These are phyloP conservation scores for Microdon myrmicae DNA, from an alignment of 2,888 invertebrate genomes.

Conservation along the genomic window DNA sequence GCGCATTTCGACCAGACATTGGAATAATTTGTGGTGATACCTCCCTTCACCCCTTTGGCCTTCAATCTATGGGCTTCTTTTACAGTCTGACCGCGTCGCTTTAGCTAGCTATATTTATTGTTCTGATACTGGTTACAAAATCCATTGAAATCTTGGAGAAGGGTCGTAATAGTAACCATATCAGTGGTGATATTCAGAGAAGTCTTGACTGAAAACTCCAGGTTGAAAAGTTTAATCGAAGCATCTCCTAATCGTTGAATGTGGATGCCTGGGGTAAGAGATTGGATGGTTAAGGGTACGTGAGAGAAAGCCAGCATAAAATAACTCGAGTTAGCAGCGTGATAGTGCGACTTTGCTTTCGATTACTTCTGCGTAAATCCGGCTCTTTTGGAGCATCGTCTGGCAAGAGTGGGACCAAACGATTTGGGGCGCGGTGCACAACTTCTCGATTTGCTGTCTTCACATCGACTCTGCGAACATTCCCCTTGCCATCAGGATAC, in stretches of 20 bases:
- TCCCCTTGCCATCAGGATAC: no score
- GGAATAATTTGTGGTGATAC: constrained; percentile 5
- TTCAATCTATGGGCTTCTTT: not conserved
- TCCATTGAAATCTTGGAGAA: not conserved
- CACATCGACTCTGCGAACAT: constrained; percentile 4
- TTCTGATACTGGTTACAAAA: not conserved
- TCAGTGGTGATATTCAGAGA: constrained; percentile 6
- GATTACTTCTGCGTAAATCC: not conserved
- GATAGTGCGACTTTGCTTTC: constrained; percentile 3
- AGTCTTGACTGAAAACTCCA: constrained; percentile 9
- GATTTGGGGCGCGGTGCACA: no score
- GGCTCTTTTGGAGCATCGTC: not conserved
- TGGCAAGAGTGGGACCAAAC: constrained; percentile 1
- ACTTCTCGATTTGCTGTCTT: constrained; percentile 1
- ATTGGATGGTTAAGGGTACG: not conserved
- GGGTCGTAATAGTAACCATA: not conserved
- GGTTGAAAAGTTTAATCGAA: constrained; percentile 4
- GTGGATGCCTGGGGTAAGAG: constrained; percentile 11
- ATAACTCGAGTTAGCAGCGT: not conserved
- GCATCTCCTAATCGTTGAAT: constrained; percentile 8
- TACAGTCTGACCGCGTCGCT: not conserved
- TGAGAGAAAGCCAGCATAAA: constrained; percentile 2
- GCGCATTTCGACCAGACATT: not conserved
- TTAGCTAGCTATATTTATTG: not conserved
- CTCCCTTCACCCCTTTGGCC: not conserved